These are phyloP conservation scores for Arge pagana DNA, from an alignment of 2,888 invertebrate species.

Conservation along the genomic window DNA sequence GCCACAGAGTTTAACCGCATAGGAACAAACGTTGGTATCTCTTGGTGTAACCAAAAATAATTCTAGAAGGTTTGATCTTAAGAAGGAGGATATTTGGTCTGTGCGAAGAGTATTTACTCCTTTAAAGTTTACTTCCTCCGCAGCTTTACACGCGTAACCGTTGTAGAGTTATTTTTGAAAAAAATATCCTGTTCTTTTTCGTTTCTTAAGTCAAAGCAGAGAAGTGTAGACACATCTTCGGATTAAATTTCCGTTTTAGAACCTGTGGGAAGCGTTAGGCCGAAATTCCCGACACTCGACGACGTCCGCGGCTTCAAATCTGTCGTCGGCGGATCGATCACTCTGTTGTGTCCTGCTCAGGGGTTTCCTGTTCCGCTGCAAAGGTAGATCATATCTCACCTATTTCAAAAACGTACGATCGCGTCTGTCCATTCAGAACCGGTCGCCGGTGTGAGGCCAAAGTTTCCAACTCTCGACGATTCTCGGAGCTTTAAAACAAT, in stretches of 20 bases:
- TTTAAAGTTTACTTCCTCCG: too few relatives aligned
- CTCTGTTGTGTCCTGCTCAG: conserved; percentile 69
- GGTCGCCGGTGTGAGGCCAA: conserved; percentile 66
- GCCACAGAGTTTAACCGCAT: too few relatives aligned
- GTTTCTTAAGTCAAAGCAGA: neutral
- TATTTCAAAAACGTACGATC: neutral
- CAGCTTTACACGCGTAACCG: too few relatives aligned
- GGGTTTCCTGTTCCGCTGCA: conserved; percentile 69
- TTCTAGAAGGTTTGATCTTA: too few relatives aligned
- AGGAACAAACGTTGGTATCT: too few relatives aligned
- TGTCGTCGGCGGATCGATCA: conserved; percentile 59
- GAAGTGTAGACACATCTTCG: conserved; percentile 7
- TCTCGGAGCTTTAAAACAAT: conserved; percentile 44
- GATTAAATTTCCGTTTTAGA: too few relatives aligned
- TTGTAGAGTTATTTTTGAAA: too few relatives aligned
- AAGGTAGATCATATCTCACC: conserved; percentile 60
- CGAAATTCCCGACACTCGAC: conserved; percentile 69
- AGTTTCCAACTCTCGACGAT: conserved; percentile 60
- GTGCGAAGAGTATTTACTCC: too few relatives aligned
- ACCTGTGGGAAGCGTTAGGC: conserved; percentile 71
- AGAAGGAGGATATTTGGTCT: too few relatives aligned
- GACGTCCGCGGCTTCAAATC: conserved; percentile 66
- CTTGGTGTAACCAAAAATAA: too few relatives aligned
- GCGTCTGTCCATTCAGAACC: conserved; percentile 57
- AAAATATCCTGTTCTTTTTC: too few relatives aligned